Percentiles rank a stretch among this genome's conserved stretches.
Conservation (phyloP, 2,888 invertebrate genomes). For the Litoditis marina region DNA sequence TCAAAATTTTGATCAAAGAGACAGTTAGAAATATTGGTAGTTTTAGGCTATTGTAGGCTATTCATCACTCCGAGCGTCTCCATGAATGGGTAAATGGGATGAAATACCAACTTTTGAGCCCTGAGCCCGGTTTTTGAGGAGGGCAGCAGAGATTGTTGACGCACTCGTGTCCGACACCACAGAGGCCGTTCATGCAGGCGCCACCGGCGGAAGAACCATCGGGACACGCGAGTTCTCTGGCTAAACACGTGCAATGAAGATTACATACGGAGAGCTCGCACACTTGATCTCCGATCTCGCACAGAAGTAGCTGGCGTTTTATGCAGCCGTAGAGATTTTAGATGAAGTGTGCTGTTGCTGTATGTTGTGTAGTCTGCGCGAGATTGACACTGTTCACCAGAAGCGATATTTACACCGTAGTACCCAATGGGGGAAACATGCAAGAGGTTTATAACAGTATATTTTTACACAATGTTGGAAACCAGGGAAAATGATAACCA, state of each 20-base stretch:
- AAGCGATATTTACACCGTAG: too few relatives aligned
- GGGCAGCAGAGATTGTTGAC: slow-evolving; percentile 43
- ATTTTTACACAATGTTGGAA: too few relatives aligned
- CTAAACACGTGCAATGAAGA: not conserved
- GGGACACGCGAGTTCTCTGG: slow-evolving; percentile 25
- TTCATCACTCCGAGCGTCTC: too few relatives aligned
- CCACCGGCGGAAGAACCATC: slow-evolving; percentile 45
- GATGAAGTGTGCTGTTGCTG: too few relatives aligned
- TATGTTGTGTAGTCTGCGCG: too few relatives aligned
- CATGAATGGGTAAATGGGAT: not conserved
- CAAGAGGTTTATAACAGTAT: too few relatives aligned
- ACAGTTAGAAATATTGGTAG: too few relatives aligned
- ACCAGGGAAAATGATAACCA: too few relatives aligned
- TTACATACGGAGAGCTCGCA: not conserved
- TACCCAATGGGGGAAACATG: too few relatives aligned
- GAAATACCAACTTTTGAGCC: slow-evolving; percentile 19
- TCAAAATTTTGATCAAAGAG: not conserved
- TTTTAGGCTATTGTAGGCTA: too few relatives aligned
- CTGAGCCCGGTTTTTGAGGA: slow-evolving; percentile 2
- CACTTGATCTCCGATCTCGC: not conserved
- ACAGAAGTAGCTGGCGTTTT: not conserved
- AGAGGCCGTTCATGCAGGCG: slow-evolving; percentile 57
- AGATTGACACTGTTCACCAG: too few relatives aligned
- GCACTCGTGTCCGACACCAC: slow-evolving; percentile 51
- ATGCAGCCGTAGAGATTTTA: too few relatives aligned